A percentile compares a stretch with the other conserved stretches of the same genome.
Evolutionary conservation across 2,797 vertebrate genomes (phyloP).

Genomic region (Falco berigora): DNA sequence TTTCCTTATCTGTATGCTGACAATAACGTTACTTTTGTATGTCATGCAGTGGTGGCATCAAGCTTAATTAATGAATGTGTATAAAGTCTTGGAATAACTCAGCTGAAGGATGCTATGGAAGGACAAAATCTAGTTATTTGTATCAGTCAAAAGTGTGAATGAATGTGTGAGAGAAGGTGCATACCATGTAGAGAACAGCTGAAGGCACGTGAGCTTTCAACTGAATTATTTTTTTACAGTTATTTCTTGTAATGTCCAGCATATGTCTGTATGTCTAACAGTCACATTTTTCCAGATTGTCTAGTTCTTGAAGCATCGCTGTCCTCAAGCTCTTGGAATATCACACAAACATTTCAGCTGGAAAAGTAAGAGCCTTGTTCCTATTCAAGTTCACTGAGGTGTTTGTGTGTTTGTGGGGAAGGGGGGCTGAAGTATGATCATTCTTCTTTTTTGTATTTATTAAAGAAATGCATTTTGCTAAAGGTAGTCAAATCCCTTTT

Average conservation of each 20-base stretch:
- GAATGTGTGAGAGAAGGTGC: not conserved
- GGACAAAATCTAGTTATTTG: not conserved
- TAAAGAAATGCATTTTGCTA: not conserved
- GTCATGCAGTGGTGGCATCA: not conserved
- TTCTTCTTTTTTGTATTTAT: not conserved
- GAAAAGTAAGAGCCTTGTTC: conserved; percentile 70
- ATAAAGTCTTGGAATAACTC: not conserved
- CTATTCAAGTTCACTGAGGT: not conserved
- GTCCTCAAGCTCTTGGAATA: conserved; percentile 63
- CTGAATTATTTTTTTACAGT: not conserved
- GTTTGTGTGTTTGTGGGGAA: not conserved
- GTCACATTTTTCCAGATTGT: conserved; percentile 62
- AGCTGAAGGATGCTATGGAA: not conserved
- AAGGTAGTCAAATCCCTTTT: not conserved
- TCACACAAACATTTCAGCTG: conserved; percentile 70
- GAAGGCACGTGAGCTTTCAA: not conserved
- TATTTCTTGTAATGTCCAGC: not conserved
- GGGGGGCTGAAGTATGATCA: not conserved
- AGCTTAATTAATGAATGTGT: not conserved
- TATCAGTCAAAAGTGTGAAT: not conserved
- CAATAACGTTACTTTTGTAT: not conserved
- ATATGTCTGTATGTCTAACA: conserved; percentile 37
- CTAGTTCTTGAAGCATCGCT: conserved; percentile 61
- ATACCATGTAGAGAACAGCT: not conserved
- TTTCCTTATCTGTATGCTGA: not conserved